Conservation (phyloP, 2,113 vertebrate species). For the Mellivora capensis region DNA sequence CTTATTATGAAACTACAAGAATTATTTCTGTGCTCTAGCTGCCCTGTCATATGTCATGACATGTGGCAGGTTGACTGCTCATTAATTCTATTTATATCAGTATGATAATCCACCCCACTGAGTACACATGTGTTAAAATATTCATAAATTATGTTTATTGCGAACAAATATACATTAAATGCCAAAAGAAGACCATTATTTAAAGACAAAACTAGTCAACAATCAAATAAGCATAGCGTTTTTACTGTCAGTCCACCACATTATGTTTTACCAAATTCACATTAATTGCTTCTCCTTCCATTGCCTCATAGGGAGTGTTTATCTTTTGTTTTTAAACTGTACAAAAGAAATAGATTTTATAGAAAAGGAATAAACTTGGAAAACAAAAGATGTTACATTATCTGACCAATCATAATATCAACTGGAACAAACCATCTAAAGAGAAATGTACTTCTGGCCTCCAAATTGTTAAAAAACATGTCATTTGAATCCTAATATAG, state of each 20-base stretch:
- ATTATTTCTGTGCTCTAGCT: constrained; percentile 81
- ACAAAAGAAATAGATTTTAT: constrained; percentile 59
- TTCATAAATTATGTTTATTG: constrained; percentile 93
- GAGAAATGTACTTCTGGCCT: constrained; percentile 50
- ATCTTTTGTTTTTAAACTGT: constrained; percentile 67
- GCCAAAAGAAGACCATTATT: constrained; percentile 82
- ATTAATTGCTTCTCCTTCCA: constrained; percentile 70
- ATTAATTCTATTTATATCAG: constrained; percentile 99
- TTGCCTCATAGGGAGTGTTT: constrained; percentile 49
- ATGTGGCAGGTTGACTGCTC: constrained; percentile 94
- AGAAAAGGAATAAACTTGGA: constrained; percentile 71
- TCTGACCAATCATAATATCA: constrained; percentile 54
- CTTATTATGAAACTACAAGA: constrained; percentile 80
- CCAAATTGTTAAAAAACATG: constrained; percentile 57
- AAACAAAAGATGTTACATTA: constrained; percentile 74
- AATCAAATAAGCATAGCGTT: constrained; percentile 75
- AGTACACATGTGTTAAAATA: constrained; percentile 99
- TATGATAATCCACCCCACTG: constrained; percentile 96
- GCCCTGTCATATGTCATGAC: constrained; percentile 86
- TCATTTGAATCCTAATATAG: constrained; percentile 29
- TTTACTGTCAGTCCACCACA: constrained; percentile 68
- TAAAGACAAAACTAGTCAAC: constrained; percentile 83
- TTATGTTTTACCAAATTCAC: constrained; percentile 70
- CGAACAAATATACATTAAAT: constrained; percentile 84
- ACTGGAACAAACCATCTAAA: constrained; percentile 45